Evolutionary conservation across 2,797 vertebrate species (phyloP), one percentile per base, ranked within the genome.

Genomic region (Sciurus carolinensis): DNA sequence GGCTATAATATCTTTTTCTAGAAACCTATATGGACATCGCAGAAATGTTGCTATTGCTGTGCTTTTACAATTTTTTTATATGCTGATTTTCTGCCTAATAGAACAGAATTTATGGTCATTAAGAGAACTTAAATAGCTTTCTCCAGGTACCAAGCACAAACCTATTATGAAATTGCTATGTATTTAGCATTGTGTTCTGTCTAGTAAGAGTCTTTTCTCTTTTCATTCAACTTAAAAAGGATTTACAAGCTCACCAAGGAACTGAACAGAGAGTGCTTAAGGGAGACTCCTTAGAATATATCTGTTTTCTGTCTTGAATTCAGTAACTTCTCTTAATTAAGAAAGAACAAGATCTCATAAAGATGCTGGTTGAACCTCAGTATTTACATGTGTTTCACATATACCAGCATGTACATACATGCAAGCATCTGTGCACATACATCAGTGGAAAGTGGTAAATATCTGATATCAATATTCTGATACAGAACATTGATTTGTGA

Each of bases 81-180:
- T 28, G 4, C 59, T 81, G 39, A 75, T 54, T 77, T 18, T 17
- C 15, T 66, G 36, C 30, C 47, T 52, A 69, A 39, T 47, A 81
- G 12, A 95, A 85, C 30, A 18, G n/a, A 86, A 90, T 93, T 71
- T n/a, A 71, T 28, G 3, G 3, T 18, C 81, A 26, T 66, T 86
- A 91, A 69, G 30, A 91, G 62, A 95, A 88, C 22, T 91, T 84
- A 81, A 66, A 28, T 90, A 47, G n/a, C 28, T 94, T 88, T 96
- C 47, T 91, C n/a, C 36, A 94, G 50, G 39, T 88, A 87, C 71
- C 54, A 87, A 72, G 39, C 14, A 91, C 77, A 97, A 93, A 77
- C 5, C 12, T 93, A 4, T 67, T 88, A 85, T 42, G 42, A 88
- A n/a, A 91, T 82, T 85, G 52, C 47, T 57, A 84, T 76, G 67